Base-by-base conservation (phyloP, 2,888 invertebrate species). In the Drosophila yooni region DNA sequence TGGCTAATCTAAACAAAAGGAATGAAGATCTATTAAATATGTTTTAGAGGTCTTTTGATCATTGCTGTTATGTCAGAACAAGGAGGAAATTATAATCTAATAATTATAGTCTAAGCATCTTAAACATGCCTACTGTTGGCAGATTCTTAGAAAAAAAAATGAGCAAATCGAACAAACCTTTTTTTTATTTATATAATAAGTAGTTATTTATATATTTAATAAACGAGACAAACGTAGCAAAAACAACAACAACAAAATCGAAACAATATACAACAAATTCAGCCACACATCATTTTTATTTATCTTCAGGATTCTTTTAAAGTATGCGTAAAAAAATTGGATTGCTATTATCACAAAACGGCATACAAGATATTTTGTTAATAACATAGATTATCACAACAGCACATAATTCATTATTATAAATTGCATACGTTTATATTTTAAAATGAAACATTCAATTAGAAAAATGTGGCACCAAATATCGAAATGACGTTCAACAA, bases 321-420 rank as follows among this genome's bases (percentile, higher is more conserved):
- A 31, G 15, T 34, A 15, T 46, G 43, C 34, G 33, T 29, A 34
- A 56, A 18, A 8, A 64, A 63, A 59, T 29, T 58, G 27, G 27
- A 46, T 58, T 29, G 13, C 31, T 46, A 38, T 38, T 56, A 64
- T 61, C 46, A 57, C 51, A 74, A 74, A 57, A 52, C 33, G 56
- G 33, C 46, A 73, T 46, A 43, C 27, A 48, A 61, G 34, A 46
- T 60, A 52, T 61, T 67, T 48, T 29, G 46, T 43, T 68, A 8
- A 53, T 48, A 70, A 57, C 6, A 61, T 57, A 54, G 62, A 33
- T 59, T 46, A 70, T 76, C 65, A 70, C 76, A 76, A 52, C 56
- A 60, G 58, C 21, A 68, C 46, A 34, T 33, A 48, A 58, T 13
- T 51, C 29, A 36, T 25, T 38, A 38, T 38, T 36, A 50, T 27